Percentiles rank a stretch among this genome's conserved stretches.
Conservation (phyloP, 2,113 vertebrate species). For the Eleginops maclovinus region DNA sequence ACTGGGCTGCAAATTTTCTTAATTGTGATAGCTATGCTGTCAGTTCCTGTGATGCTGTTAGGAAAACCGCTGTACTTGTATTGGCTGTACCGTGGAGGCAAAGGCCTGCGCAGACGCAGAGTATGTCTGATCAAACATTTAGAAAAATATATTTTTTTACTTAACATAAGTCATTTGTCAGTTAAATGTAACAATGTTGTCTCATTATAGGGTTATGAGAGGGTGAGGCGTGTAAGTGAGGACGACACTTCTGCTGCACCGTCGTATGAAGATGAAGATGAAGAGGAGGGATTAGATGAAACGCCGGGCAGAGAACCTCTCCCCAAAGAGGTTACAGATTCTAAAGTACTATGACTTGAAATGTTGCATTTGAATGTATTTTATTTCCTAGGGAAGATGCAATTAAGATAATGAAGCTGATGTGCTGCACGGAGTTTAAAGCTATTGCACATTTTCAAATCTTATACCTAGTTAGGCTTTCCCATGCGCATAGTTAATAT, state of each 20-base stretch:
- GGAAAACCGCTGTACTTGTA: conserved; percentile 94
- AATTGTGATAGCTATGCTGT: conserved; percentile 87
- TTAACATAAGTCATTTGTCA: neutral
- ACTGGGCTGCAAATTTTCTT: conserved; percentile 89
- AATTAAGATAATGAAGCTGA: no score
- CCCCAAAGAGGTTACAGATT: conserved; percentile 86
- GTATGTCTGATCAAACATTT: conserved; percentile 77
- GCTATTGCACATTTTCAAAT: no score
- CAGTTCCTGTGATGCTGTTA: conserved; percentile 91
- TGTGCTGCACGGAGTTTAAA: no score
- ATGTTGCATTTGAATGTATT: neutral
- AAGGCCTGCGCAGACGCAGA: conserved; percentile 87
- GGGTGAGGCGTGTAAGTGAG: conserved; percentile 92
- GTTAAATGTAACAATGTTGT: neutral
- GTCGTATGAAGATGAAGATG: conserved; percentile 85
- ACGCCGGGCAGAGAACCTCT: conserved; percentile 76
- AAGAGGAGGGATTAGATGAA: conserved; percentile 89
- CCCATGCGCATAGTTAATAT: no score
- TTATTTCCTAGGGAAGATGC: no score
- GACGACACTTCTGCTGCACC: conserved; percentile 90
- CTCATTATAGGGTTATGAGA: conserved; percentile 90
- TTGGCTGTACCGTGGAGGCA: conserved; percentile 91
- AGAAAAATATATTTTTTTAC: neutral
- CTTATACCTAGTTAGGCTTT: no score
- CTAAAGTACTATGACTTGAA: neutral